These are phyloP conservation scores for Unio pictorum DNA, from an alignment of 2,888 invertebrate species.

Conservation along the genomic window DNA sequence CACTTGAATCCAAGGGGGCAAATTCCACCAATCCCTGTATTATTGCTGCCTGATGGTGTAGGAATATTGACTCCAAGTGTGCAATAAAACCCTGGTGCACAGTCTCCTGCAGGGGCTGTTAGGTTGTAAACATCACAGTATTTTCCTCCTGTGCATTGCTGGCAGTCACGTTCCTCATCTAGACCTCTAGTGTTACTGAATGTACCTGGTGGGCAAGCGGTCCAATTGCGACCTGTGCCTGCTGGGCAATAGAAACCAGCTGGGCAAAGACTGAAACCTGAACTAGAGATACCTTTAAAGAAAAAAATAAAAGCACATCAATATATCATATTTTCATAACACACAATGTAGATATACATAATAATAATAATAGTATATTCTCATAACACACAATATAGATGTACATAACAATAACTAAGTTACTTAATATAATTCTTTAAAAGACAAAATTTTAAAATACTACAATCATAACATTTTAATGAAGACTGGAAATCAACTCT, in stretches of 20 bases:
- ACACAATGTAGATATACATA: too few relatives aligned
- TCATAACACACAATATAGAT: too few relatives aligned
- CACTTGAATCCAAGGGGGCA: slow-evolving; percentile 65
- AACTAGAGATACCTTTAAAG: slow-evolving; percentile 55
- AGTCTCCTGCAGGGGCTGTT: slow-evolving; percentile 59
- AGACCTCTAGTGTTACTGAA: slow-evolving; percentile 65
- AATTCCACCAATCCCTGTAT: slow-evolving; percentile 66
- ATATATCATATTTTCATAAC: too few relatives aligned
- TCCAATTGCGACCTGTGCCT: slow-evolving; percentile 65
- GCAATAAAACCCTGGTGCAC: slow-evolving; percentile 65
- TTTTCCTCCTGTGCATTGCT: slow-evolving; percentile 57
- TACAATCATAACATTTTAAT: too few relatives aligned
- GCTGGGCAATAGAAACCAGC: slow-evolving; percentile 65
- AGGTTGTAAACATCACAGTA: slow-evolving; percentile 63
- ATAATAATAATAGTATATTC: too few relatives aligned
- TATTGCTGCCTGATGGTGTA: slow-evolving; percentile 58
- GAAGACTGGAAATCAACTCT: too few relatives aligned
- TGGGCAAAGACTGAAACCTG: slow-evolving; percentile 63
- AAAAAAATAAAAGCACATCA: too few relatives aligned
- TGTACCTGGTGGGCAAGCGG: slow-evolving; percentile 64
- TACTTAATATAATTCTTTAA: too few relatives aligned
- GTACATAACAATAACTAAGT: too few relatives aligned
- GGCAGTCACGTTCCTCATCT: slow-evolving; percentile 45
- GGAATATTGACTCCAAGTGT: slow-evolving; percentile 60
- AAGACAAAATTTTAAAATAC: too few relatives aligned